Conservation (phyloP, 2,888 invertebrate species). For the Cyclophora albipunctata region DNA sequence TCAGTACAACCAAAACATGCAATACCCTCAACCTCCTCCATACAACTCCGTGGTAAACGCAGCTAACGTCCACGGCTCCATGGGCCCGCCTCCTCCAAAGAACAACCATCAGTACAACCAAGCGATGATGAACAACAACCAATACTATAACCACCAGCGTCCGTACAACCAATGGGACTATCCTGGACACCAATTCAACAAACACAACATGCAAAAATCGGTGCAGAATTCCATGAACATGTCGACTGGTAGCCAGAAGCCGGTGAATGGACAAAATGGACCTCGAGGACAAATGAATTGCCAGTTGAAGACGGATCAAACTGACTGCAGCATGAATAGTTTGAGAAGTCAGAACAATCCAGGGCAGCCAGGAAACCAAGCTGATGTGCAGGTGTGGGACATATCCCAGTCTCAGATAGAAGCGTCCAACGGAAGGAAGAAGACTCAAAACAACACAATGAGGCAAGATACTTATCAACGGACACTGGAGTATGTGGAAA, state of each 20-base stretch:
- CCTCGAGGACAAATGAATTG: constrained; percentile 39
- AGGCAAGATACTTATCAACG: constrained; percentile 90
- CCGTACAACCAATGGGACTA: constrained; percentile 67
- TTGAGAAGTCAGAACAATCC: constrained; percentile 64
- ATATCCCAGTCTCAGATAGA: constrained; percentile 79
- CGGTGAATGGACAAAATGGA: constrained; percentile 27
- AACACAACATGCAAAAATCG: constrained; percentile 60
- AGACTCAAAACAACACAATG: constrained; percentile 74
- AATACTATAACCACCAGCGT: constrained; percentile 63
- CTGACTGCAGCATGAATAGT: constrained; percentile 71
- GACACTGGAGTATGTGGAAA: constrained; percentile 92
- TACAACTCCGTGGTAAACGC: constrained; percentile 61
- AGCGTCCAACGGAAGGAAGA: constrained; percentile 61
- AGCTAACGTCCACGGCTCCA: constrained; percentile 38
- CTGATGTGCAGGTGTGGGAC: constrained; percentile 80
- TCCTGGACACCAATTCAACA: constrained; percentile 60
- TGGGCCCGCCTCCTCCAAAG: constrained; percentile 68
- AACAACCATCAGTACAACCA: constrained; percentile 68
- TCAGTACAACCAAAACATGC: constrained; percentile 54
- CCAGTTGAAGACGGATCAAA: constrained; percentile 59
- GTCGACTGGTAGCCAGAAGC: constrained; percentile 66
- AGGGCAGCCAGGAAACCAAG: constrained; percentile 38
- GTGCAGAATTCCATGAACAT: constrained; percentile 60
- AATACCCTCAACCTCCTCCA: constrained; percentile 60
- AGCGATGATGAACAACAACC: constrained; percentile 67